phyloP scores from a whole-genome alignment of 2,797 vertebrate species.

The Clarias pachynema region DNA sequence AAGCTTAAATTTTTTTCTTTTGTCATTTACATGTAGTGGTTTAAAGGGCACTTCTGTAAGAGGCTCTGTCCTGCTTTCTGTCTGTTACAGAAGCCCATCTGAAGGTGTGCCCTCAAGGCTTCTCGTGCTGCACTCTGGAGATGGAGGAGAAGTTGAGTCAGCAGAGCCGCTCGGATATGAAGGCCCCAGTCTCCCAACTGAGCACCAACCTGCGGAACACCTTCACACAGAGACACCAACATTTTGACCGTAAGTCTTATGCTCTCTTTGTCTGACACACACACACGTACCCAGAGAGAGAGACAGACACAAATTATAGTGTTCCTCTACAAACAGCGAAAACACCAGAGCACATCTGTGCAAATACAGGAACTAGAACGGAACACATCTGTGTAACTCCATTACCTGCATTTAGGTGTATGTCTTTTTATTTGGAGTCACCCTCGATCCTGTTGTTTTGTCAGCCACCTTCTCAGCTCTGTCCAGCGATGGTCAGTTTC shows the following conservation, averaged over 20 bases:
- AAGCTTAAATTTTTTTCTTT: slow-evolving; percentile 7
- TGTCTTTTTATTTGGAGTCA: neutral
- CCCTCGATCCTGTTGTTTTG: slow-evolving; percentile 56
- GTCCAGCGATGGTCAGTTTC: neutral
- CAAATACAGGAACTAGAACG: neutral
- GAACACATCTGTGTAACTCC: neutral
- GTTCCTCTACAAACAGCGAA: neutral
- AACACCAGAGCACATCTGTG: neutral
- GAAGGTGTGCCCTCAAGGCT: slow-evolving; percentile 91
- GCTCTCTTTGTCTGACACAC: neutral
- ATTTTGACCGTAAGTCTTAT: slow-evolving; percentile 90
- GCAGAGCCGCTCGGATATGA: slow-evolving; percentile 90
- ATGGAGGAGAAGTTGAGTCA: slow-evolving; percentile 97
- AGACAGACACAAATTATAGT: neutral
- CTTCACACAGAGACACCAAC: slow-evolving; percentile 89
- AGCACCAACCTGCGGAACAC: slow-evolving; percentile 84
- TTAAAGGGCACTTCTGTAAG: neutral
- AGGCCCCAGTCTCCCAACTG: slow-evolving; percentile 82
- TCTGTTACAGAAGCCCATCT: slow-evolving; percentile 83
- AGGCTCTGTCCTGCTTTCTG: neutral
- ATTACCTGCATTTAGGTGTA: neutral
- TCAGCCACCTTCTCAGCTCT: slow-evolving; percentile 62
- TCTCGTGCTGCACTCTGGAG: slow-evolving; percentile 94
- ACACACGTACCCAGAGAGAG: neutral
- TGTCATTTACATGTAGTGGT: neutral